Percentiles rank a stretch among this genome's conserved stretches.
Conservation (phyloP, 2,113 vertebrate genomes). For the Prinia subflava region DNA sequence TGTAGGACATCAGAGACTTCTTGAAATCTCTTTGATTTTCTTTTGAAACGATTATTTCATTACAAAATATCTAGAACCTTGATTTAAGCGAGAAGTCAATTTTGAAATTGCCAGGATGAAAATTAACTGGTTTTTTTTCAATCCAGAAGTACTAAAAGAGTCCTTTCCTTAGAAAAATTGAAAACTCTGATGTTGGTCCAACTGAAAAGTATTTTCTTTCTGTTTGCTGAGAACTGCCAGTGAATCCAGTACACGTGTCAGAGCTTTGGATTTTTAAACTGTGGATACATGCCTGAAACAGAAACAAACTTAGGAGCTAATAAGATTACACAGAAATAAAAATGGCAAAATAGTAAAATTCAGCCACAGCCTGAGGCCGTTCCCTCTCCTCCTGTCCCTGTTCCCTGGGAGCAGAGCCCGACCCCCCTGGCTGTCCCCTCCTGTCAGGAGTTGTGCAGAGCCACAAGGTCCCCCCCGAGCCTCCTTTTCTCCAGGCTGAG, state of each 20-base stretch:
- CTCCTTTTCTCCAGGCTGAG: not conserved
- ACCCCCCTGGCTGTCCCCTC: rapidly evolving
- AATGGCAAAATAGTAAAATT: not conserved
- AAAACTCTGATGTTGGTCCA: not conserved
- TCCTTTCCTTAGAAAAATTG: not conserved
- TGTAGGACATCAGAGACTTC: not conserved
- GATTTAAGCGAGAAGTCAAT: not conserved
- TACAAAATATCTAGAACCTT: not conserved
- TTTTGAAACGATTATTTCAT: not conserved
- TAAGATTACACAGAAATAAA: not conserved
- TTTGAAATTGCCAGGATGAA: not conserved
- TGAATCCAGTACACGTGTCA: not conserved
- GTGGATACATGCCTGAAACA: not conserved
- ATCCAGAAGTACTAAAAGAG: not conserved
- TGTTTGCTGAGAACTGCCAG: not conserved
- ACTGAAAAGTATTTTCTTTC: not conserved
- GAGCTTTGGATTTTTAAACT: not conserved
- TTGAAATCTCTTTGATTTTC: not conserved
- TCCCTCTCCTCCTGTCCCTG: not conserved
- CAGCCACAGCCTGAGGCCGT: rapidly evolving
- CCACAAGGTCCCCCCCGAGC: not conserved
- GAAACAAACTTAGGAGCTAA: not conserved
- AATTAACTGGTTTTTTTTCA: not conserved
- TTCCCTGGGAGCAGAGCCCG: not conserved
- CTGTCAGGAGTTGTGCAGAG: not conserved